phyloP scores from a whole-genome alignment of 2,888 invertebrate genomes.

The Zaprionus obscuricornis region DNA sequence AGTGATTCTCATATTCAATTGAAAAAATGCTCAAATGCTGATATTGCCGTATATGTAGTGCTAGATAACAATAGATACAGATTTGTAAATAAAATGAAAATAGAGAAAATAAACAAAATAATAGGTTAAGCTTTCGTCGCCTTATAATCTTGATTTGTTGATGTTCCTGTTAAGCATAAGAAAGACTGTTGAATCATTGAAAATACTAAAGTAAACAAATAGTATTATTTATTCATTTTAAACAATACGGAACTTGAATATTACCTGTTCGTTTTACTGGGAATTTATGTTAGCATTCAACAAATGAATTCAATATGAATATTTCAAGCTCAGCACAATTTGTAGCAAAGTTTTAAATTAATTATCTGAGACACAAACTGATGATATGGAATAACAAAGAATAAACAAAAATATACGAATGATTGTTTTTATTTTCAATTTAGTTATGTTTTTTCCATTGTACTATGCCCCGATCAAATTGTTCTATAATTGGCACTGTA shows the following conservation, averaged over 20 bases:
- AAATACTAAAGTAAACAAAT: conserved; percentile 3
- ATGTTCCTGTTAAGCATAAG: too few species aligned
- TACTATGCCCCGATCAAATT: too few species aligned
- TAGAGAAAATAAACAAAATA: conserved; percentile 6
- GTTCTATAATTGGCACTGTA: conserved; percentile 40
- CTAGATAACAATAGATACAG: conserved; percentile 28
- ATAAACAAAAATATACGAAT: too few species aligned
- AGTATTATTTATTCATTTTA: conserved; percentile 7
- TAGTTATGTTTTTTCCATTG: conserved; percentile 3
- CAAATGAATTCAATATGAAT: conserved; percentile 17
- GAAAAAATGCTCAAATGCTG: too few species aligned
- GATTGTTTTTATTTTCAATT: conserved; percentile 4
- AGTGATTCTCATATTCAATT: too few species aligned
- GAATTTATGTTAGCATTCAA: conserved; percentile 1
- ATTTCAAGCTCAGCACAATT: background rate
- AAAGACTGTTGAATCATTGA: too few species aligned
- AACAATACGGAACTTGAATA: too few species aligned
- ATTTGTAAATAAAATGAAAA: conserved; percentile 28
- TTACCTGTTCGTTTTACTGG: conserved; percentile 1
- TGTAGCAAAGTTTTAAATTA: too few species aligned
- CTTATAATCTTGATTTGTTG: background rate
- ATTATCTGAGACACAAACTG: too few species aligned
- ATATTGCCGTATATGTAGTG: conserved; percentile 37
- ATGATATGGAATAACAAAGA: too few species aligned
- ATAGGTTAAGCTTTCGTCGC: background rate